Conservation (phyloP, 2,113 vertebrate genomes). For the Raja brachyura region DNA sequence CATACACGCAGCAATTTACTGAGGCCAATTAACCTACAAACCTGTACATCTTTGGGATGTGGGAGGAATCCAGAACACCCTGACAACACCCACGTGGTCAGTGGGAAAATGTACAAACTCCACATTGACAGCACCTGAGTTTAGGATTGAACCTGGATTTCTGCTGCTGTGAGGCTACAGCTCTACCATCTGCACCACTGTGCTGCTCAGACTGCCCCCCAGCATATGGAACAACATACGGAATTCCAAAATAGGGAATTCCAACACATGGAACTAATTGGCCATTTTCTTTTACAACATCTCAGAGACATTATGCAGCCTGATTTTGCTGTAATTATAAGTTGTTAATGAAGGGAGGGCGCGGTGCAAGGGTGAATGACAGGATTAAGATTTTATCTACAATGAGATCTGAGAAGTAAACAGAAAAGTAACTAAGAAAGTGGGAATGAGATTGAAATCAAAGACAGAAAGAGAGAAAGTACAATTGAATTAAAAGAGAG, state of each 20-base stretch:
- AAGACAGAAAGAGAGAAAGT: not conserved
- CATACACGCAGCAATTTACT: too few species aligned
- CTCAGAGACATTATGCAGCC: not conserved
- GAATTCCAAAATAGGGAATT: not conserved
- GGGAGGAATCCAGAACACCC: too few species aligned
- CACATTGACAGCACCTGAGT: too few species aligned
- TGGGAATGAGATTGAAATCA: not conserved
- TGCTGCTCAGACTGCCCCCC: too few species aligned
- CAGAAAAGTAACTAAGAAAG: not conserved
- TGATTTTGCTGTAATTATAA: not conserved
- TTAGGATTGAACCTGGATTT: too few species aligned
- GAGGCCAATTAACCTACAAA: too few species aligned
- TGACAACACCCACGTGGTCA: too few species aligned
- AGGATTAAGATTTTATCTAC: not conserved
- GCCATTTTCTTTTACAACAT: not conserved
- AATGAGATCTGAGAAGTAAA: not conserved
- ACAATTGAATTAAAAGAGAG: not conserved
- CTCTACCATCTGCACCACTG: too few species aligned
- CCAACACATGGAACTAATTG: not conserved
- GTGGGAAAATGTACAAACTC: too few species aligned
- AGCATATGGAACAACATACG: too few species aligned
- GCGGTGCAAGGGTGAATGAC: not conserved
- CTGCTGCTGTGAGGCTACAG: too few species aligned
- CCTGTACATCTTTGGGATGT: too few species aligned
- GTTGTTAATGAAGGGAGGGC: not conserved